Evolutionary conservation across 2,113 vertebrate species (phyloP), one percentile per base, ranked within the genome.

Genomic region (Nothoprocta pentlandii): DNA sequence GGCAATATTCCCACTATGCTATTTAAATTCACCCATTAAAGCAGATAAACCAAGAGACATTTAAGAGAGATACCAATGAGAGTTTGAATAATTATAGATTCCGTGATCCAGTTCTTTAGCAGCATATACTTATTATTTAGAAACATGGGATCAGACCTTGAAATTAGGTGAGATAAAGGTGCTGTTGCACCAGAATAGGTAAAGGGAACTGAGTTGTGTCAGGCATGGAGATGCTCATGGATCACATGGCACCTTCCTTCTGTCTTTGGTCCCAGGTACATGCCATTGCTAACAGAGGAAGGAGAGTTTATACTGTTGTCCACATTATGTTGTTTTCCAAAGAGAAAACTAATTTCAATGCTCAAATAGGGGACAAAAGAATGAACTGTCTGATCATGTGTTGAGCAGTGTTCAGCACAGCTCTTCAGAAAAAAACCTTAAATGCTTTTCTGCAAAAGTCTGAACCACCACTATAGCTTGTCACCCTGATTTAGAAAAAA

Each of bases 191-290:
- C 63, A 58, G 63, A 75, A 20, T 47, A 41, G 19, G 16, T 30
- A 56, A 17, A 32, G 54, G 30, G 54, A 9, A 30, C 54, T 56
- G 28, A 17, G 9, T 56, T 15, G 54, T 56, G 30, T 28, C 30
- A 68, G 46, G 41, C 58, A 41, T 10, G 23, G 25, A 23, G 8
- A 20, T 83, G 26, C 42, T 83, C 42, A 11, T 64, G 15, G 20
- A 23, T 59, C 4, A 1, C 20, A 26, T 39, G 47, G 71, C 12
- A 13, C 17, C 39, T 0, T 0, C 11, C 8, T 64, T 90, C n/a
- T 13, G 23, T 61, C n/a, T 19, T 68, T 2, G 0, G 10, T 25
- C 90, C 21, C 39, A 2, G 0, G 51, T 87, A 21, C 19, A 39
- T 39, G 13, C 67, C 56, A 25, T 81, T 87, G 32, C 34, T 74